phyloP scores from a whole-genome alignment of 2,113 vertebrate genomes.

The Neogobius melanostomus region DNA sequence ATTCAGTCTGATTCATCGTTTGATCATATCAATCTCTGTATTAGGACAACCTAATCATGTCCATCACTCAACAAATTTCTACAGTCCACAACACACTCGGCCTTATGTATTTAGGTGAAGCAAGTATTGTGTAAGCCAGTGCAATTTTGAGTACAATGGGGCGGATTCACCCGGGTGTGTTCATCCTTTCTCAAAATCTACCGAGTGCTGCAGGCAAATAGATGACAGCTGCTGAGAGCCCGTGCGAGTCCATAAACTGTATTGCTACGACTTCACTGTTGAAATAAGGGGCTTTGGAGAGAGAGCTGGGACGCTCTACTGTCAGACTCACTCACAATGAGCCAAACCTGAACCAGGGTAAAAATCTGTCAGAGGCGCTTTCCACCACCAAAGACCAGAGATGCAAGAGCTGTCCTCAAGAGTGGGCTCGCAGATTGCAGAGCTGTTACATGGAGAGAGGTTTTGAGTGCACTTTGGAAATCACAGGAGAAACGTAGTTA shows the following conservation, averaged over 20 bases:
- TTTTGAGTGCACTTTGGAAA: constrained; percentile 4
- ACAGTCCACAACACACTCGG: too few species aligned
- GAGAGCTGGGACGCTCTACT: constrained; percentile 14
- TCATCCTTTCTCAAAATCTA: constrained; percentile 14
- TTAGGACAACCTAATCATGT: too few species aligned
- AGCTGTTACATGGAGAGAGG: constrained; percentile 12
- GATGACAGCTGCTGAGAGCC: constrained; percentile 41
- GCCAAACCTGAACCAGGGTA: constrained; percentile 14
- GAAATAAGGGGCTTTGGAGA: constrained; percentile 27
- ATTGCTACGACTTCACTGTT: constrained; percentile 15
- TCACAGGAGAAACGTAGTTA: neutral
- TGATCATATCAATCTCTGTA: too few species aligned
- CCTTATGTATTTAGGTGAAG: neutral
- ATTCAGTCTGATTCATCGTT: too few species aligned
- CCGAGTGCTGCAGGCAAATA: constrained; percentile 11
- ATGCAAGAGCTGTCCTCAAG: neutral
- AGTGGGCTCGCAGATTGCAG: neutral
- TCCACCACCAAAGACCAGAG: neutral
- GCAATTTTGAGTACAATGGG: constrained; percentile 4
- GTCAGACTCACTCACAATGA: constrained; percentile 22
- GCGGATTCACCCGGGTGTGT: constrained; percentile 8
- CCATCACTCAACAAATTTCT: too few species aligned
- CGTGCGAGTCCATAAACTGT: constrained; percentile 10
- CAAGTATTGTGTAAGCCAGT: neutral
- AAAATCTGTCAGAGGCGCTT: constrained; percentile 7